phyloP scores from a whole-genome alignment of 1,140 invertebrate genomes.

The Panagrolaimus sp. region DNA sequence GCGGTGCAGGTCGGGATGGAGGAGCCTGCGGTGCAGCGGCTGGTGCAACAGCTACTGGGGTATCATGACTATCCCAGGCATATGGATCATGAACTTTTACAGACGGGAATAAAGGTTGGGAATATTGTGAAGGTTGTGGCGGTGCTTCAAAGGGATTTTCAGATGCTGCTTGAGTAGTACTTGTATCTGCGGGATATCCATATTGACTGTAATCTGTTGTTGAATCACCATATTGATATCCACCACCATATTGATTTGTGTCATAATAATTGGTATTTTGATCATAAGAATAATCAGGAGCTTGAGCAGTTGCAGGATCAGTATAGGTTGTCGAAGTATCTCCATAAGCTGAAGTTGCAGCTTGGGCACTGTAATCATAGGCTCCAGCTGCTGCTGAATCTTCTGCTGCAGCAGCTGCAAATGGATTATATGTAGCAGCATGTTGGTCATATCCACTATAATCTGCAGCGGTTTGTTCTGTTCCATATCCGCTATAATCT shows the following conservation, averaged over 20 bases:
- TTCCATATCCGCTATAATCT: background rate
- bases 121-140: background rate
- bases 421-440: background rate
- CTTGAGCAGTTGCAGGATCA: background rate
- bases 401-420: background rate
- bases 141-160: background rate
- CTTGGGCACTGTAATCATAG: background rate
- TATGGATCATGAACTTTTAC: constrained; percentile 41
- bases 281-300: background rate
- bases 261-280: background rate
- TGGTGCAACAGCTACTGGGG: constrained; percentile 19
- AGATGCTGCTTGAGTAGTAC: background rate
- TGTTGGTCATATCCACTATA: background rate
- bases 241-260: background rate
- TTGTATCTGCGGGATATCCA: background rate
- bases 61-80: constrained; percentile 53
- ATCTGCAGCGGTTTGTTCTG: background rate
- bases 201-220: constrained; percentile 14
- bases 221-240: constrained; percentile 7
- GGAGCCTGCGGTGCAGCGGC: background rate
- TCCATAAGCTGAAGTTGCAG: background rate
- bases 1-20: constrained; percentile 37
- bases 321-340: background rate
- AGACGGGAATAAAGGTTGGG: constrained; percentile 22
- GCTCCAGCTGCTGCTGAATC: background rate